Evolutionary conservation across 2,888 invertebrate species (phyloP), one percentile per base, ranked within the genome.

Genomic region (Drosophila merina): DNA sequence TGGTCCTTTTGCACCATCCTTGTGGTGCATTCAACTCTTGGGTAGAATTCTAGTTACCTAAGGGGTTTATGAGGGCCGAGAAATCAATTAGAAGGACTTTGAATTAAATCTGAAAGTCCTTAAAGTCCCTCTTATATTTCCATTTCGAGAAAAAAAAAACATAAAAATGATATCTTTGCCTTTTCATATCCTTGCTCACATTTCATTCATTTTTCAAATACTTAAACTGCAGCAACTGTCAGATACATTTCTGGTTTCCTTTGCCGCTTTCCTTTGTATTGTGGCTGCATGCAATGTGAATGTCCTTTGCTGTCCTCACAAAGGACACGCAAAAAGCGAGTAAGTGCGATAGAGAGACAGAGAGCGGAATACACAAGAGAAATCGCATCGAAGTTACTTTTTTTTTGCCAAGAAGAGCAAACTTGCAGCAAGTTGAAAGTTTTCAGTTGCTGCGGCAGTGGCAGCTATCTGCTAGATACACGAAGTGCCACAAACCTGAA

Each of bases 131-230:
- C 2, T 7, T 12, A 40, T 40, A 40, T 40, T 20, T 20, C 20
- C 38, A 7, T 12, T 40, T 3, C 14, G 1, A 3, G 2, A 8
- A 42, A 42, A 9, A 42, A 9, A 2, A 38, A 20, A 20, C 2
- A 28, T 4, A 36, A n/a, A 36, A 5, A 36, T 6, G 36, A 36
- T 36, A 36, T 36, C 36, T 42, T 45, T 40, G 12, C 25, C 25
- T 44, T 44, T 44, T 40, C 28, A 12, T 26, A 62, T 28, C 44
- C 52, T 38, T 60, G 67, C 58, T 56, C 73, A 71, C 57, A 58
- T 60, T 81, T 85, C 76, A 71, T 81, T 81, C 81, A 84, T 81
- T 81, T 81, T 86, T 86, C 81, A 81, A 81, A 81, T 86, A 84
- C 69, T 78, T 78, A 40, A 38, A 42, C 62, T 70, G 79, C 87